Percentiles rank a stretch among this genome's conserved stretches.
These are phyloP conservation scores for Ramphastos sulfuratus DNA, from an alignment of 2,113 vertebrate genomes.

Conservation along the genomic window DNA sequence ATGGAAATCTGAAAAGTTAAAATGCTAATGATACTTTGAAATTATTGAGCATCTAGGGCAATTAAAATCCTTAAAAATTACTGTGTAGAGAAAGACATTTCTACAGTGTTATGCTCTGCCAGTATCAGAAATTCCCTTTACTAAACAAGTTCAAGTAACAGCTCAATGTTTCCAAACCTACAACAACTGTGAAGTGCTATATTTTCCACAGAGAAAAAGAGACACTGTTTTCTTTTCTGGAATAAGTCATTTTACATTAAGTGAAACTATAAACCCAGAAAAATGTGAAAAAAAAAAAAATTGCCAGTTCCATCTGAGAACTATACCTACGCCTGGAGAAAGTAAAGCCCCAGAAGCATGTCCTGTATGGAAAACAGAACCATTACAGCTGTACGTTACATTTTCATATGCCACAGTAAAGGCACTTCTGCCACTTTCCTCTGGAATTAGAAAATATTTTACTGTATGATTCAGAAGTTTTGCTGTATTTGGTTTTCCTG, in stretches of 20 bases:
- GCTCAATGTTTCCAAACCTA: constrained; percentile 19
- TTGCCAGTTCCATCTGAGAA: not conserved
- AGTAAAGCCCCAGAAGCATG: not conserved
- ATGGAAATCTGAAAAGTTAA: constrained; percentile 38
- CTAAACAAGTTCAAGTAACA: constrained; percentile 45
- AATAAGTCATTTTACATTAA: constrained; percentile 3
- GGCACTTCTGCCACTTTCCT: not conserved
- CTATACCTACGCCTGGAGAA: not conserved
- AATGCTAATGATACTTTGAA: not conserved
- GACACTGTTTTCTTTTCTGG: not conserved
- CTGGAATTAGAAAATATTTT: not conserved
- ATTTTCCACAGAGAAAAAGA: constrained; percentile 11
- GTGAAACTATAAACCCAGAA: not conserved
- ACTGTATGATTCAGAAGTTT: not conserved
- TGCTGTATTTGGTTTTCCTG: not conserved
- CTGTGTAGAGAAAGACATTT: constrained; percentile 13
- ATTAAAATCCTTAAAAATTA: constrained; percentile 24
- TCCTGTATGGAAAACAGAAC: not conserved
- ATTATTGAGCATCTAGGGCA: not conserved
- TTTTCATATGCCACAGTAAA: not conserved
- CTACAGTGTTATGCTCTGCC: not conserved
- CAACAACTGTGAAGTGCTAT: not conserved
- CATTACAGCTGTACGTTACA: not conserved
- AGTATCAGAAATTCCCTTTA: constrained; percentile 44
- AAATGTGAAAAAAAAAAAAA: not conserved